Conservation (phyloP, 1,140 invertebrate genomes). For the Araneus ventricosus region DNA sequence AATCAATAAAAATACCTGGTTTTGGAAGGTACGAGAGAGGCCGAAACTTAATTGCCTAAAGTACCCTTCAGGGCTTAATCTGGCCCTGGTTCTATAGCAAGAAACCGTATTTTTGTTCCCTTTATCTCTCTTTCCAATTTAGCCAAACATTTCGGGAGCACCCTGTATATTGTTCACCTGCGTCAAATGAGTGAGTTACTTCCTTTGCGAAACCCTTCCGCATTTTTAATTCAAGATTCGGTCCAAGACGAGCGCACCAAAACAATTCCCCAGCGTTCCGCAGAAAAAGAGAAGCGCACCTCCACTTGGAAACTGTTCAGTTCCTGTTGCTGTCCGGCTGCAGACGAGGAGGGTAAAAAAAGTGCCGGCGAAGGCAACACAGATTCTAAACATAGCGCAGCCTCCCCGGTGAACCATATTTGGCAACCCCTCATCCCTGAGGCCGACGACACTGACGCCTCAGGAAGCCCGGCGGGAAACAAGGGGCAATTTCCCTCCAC, state of each 20-base stretch:
- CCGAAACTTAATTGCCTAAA: no score
- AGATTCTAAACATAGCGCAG: slow-evolving; percentile 12
- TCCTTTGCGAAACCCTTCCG: no score
- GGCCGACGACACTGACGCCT: slow-evolving; percentile 45
- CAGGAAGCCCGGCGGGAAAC: background rate
- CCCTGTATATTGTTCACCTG: no score
- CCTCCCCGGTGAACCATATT: slow-evolving; percentile 57
- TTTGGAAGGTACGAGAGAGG: no score
- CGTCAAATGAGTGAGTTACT: background rate
- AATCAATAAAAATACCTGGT: no score
- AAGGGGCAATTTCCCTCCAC: background rate
- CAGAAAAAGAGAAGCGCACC: no score
- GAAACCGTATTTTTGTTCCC: no score
- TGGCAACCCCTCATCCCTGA: slow-evolving; percentile 29
- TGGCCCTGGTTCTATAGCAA: no score
- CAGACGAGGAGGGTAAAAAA: background rate
- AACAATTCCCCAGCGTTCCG: background rate
- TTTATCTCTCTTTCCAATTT: no score
- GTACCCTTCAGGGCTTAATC: no score
- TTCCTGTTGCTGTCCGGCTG: background rate
- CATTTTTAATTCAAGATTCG: no score
- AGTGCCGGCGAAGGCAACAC: background rate
- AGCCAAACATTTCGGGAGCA: no score
- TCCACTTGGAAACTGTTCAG: background rate
- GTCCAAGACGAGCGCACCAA: background rate